Evolutionary conservation across 2,797 vertebrate genomes (phyloP).

Genomic region (Zenarchopterus dispar): DNA sequence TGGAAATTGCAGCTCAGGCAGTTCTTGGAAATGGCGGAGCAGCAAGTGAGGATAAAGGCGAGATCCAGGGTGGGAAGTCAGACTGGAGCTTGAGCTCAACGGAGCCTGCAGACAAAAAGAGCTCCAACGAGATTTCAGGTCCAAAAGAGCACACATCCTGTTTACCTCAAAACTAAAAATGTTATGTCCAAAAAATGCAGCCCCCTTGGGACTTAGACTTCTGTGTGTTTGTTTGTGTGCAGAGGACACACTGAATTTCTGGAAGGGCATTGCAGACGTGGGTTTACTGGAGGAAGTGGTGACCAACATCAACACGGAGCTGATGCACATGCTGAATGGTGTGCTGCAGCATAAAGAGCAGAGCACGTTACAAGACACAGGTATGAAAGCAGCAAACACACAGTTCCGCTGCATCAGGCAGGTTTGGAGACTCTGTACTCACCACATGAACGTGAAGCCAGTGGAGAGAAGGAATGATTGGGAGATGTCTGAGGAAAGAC

Average conservation of each 20-base stretch:
- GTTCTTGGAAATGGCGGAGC: constrained; percentile 85
- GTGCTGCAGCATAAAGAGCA: constrained; percentile 89
- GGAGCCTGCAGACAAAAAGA: constrained; percentile 88
- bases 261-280: constrained; percentile 98
- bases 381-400: constrained; percentile 70
- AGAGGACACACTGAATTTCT: constrained; percentile 98
- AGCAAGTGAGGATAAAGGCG: constrained; percentile 84
- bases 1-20: constrained; percentile 63
- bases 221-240: constrained; percentile 13
- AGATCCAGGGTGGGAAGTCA: constrained; percentile 74
- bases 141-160: background rate
- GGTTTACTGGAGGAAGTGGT: constrained; percentile 97
- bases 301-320: constrained; percentile 94
- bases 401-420: too few species aligned
- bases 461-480: constrained; percentile 44
- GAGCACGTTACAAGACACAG: constrained; percentile 88
- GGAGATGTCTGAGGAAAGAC: constrained; percentile 5
- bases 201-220: background rate
- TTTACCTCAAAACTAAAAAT: background rate
- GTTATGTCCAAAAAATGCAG: background rate
- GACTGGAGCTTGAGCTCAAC: constrained; percentile 89
- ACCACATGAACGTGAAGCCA: background rate
- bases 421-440: too few species aligned
- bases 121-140: constrained; percentile 89
- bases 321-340: constrained; percentile 90